Percentiles rank a stretch among this genome's conserved stretches.
Conservation (phyloP, 1,140 invertebrate species). For the Pollicipes pollicipes region DNA sequence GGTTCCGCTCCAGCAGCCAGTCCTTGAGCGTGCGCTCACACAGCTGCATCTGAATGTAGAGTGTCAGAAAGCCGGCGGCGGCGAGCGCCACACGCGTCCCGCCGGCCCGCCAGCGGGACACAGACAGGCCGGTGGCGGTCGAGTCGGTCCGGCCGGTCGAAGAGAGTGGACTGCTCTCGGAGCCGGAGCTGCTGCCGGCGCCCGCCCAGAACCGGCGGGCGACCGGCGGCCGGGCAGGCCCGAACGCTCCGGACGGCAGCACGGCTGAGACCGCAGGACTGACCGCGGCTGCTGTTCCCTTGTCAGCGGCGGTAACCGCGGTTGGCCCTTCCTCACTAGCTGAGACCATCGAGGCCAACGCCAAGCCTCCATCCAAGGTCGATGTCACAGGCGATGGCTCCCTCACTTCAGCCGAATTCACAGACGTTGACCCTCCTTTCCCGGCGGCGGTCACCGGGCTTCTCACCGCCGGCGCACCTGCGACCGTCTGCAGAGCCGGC, state of each 20-base stretch:
- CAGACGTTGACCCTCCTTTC: too few species aligned
- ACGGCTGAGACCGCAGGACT: background rate
- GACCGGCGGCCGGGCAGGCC: background rate
- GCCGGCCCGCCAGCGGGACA: background rate
- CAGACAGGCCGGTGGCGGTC: background rate
- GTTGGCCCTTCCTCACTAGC: too few species aligned
- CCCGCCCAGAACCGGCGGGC: background rate
- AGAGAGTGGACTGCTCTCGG: background rate
- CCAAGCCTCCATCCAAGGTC: too few species aligned
- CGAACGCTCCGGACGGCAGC: background rate
- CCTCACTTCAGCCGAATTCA: too few species aligned
- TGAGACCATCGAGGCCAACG: too few species aligned
- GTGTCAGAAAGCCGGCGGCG: slow-evolving; percentile 37
- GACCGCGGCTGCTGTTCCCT: too few species aligned
- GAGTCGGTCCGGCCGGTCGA: background rate
- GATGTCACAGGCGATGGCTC: too few species aligned
- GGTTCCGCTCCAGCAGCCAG: slow-evolving; percentile 45
- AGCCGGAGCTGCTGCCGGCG: background rate
- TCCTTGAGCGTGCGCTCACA: slow-evolving; percentile 51
- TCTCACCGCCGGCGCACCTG: too few species aligned
- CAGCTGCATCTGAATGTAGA: slow-evolving; percentile 67
- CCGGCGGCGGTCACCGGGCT: too few species aligned
- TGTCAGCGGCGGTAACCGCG: too few species aligned
- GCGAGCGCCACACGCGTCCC: slow-evolving; percentile 3
- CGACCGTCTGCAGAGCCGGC: too few species aligned